Base-by-base conservation (phyloP, 2,113 vertebrate genomes). In the Manacus vitellinus region DNA sequence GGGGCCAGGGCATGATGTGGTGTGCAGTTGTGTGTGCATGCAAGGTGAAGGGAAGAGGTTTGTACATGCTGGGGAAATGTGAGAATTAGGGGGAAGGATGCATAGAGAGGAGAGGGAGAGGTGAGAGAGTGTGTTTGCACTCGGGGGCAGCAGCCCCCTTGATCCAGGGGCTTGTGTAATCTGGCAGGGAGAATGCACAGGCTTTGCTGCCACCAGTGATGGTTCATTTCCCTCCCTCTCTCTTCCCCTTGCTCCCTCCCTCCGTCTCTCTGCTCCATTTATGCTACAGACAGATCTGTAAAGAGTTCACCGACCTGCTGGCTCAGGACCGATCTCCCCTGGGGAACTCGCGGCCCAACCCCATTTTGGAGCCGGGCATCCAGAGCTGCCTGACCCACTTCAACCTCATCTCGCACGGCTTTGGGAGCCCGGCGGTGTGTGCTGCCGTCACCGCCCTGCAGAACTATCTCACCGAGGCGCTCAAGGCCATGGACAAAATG, bases 401-500 rank as follows among this genome's bases (percentile, higher is more conserved):
- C 99, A 99, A 99, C 98, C 99, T 99, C 97, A 99, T 99, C 98
- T 99, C 99, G 15, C 99, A 99, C 92, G 99, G 99, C 96, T 99
- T 99, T 94, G 99, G 99, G 97, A 99, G 99, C 97, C 99, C 99
- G 28, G 99, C 99, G 2, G 98, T 99, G 96, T 99, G 99, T 58
- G 99, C 99, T 78, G 99, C 99, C 22, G 98, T 99, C 97, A 99
- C 99, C 2, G 99, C 99, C 97, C 98, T 99, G 94, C 99, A 99
- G 99, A 99, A 99, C 99, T 99, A 99, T 99, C 99, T 99, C 98
- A 99, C 99, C 91, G 99, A 99, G 99, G 99, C 99, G 33, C 99
- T 99, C 97, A 99, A 99, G 98, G 99, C 99, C 98, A 99, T 99
- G 99, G 99, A 99, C 99, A 99, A 99, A 99, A 99, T 99, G 99